Evolutionary conservation across 2,888 invertebrate species (phyloP), one percentile per base, ranked within the genome.

Genomic region (Agrotis clavis): DNA sequence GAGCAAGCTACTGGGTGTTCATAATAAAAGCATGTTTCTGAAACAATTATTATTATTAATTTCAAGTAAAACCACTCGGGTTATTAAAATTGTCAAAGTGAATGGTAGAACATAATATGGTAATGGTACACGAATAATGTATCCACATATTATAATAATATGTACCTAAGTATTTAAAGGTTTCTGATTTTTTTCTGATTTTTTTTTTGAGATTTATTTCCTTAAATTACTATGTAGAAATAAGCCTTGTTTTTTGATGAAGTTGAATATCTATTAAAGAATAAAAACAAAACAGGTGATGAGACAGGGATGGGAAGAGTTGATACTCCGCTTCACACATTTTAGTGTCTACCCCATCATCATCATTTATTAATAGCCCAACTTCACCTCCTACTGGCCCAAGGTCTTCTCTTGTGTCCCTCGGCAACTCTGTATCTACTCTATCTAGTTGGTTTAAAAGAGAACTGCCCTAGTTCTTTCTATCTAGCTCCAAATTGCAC

Each of bases 1-100:
- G 0, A 47, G 1, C 5, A 48, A 25, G 14, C 18, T 2, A 1
- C 16, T 35, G 4, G 11, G 2, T 14, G 70, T 51, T 69, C n/a
- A 47, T 14, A 57, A 14, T 45, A 56, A 53, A 51, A 45, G 18
- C 50, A 56, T 30, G 13, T 51, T 51, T 35, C 21, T 47, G 30
- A 35, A 30, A 9, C 16, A 51, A 71, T 47, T 7, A 35, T 7
- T 35, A 35, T 5, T 30, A 30, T 30, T n/a, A n/a, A n/a, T 35
- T 64, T 64, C 64, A 60, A 60, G 80, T 73, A 45, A 63, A 73
- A 45, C 74, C 51, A 60, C 53, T 78, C 16, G 4, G 19, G 25
- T n/a, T 19, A 48, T 47, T 74, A 25, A 35, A 35, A 35, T 18
- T 54, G 21, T 47, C 53, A 64, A 64, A 60, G 64, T 64, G 75